Evolutionary conservation across 30 jellyfish, hydroid and myxozoan species (phyloP).

Genomic region (Haliclystus octoradiatus): DNA sequence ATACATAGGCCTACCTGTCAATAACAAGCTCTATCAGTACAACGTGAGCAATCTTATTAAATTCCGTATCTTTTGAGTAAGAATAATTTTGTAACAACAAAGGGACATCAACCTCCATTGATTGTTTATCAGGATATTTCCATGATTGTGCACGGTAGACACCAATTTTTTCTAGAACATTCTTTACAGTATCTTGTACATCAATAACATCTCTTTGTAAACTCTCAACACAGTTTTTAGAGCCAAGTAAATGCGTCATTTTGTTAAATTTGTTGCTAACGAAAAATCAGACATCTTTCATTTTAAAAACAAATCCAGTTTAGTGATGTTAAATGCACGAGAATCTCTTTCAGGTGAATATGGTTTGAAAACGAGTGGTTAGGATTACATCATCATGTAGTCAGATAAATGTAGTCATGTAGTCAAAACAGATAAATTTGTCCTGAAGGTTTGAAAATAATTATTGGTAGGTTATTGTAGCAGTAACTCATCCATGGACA

Average conservation of each 20-base stretch:
- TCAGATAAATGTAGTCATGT: too few species aligned
- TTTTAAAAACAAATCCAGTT: neutral
- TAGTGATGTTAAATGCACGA: neutral
- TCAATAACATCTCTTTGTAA: conserved; percentile 57
- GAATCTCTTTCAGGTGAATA: too few species aligned
- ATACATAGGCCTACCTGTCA: conserved; percentile 45
- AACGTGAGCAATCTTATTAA: conserved; percentile 67
- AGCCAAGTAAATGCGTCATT: conserved; percentile 88
- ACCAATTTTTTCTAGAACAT: conserved; percentile 21
- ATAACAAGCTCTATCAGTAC: conserved; percentile 70
- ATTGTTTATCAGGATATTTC: conserved; percentile 72
- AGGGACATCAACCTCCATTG: conserved; percentile 52
- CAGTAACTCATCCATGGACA: too few species aligned
- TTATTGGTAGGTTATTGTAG: too few species aligned
- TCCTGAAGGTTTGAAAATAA: too few species aligned
- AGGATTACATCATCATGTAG: too few species aligned
- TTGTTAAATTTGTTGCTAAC: neutral
- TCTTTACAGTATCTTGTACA: conserved; percentile 47
- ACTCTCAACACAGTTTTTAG: conserved; percentile 70
- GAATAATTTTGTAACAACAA: conserved; percentile 43
- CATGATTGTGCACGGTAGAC: conserved; percentile 45
- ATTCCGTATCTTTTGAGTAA: conserved; percentile 56
- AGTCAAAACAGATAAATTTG: too few species aligned
- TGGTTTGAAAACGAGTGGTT: too few species aligned
- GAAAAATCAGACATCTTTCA: too few species aligned